Evolutionary conservation across 2,113 vertebrate species (phyloP), one percentile per base, ranked within the genome.

Genomic region (Aphelocoma coerulescens): DNA sequence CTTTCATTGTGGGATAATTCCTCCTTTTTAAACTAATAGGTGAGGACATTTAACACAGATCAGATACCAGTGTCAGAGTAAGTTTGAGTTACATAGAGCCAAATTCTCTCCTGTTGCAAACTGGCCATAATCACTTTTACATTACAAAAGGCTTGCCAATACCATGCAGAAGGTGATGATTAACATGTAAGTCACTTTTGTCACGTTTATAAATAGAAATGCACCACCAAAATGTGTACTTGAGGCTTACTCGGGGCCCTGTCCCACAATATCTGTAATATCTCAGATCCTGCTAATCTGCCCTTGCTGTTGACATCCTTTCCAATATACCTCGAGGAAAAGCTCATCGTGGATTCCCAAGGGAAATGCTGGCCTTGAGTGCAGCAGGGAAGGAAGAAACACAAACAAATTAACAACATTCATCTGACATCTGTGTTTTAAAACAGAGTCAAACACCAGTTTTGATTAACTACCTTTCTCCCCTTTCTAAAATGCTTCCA

Each of bases 391-490:
- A 67, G 75, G 63, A 63, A 92, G 83, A 65, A 89, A 72, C 26
- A 62, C 13, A 84, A 91, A 76, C 67, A 85, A 83, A 71, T 87
- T 87, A 80, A 81, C 85, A 78, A 14, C 61, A 27, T 88, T 51
- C 35, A 55, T 81, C 68, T 74, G 72, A 35, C 88, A 80, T 81
- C 89, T 95, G 92, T 91, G 68, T 87, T 92, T 93, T 74, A 78
- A 81, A 91, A 39, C 21, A 5, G 43, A 82, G 23, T 62, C 65
- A 84, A 77, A 71, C 72, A 48, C n/a, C 46, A 30, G 32, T 52
- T 91, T 58, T 86, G 61, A 52, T 95, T 41, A 87, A 93, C 9
- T 63, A 28, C 24, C 46, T 74, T 46, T 78, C 35, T 73, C 32
- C 19, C 13, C 13, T 91, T 85, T 46, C 67, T 82, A 20, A 75